Conservation (phyloP, 92 coral and sea anemone genomes). For the Virgularia gustaviana region DNA sequence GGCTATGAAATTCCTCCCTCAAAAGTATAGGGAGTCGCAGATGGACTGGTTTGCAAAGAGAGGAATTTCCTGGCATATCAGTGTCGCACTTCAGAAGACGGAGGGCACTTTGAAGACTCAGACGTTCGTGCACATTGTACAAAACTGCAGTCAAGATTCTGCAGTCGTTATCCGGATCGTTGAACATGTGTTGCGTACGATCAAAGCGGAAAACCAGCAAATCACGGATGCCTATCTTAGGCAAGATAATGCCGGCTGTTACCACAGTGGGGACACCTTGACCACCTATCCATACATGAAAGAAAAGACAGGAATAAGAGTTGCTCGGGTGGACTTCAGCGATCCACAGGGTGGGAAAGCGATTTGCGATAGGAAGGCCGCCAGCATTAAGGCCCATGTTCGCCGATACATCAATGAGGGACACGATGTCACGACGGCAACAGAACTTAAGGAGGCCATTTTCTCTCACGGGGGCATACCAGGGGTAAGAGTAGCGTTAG, state of each 20-base stretch:
- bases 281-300: conserved; percentile 40
- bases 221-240: conserved; percentile 42
- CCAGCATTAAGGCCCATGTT: conserved; percentile 52
- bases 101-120: conserved; percentile 35
- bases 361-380: conserved; percentile 56
- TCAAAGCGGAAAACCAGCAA: conserved; percentile 49
- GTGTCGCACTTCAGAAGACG: conserved; percentile 30
- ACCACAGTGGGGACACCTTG: conserved; percentile 32
- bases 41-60: conserved; percentile 53
- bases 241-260: conserved; percentile 64
- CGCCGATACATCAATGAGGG: conserved; percentile 51
- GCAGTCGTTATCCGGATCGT: conserved; percentile 37
- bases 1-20: conserved; percentile 61
- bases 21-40: conserved; percentile 40
- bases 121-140: conserved; percentile 44
- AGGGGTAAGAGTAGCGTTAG: conserved; percentile 53
- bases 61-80: conserved; percentile 48
- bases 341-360: conserved; percentile 62
- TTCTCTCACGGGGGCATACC: conserved; percentile 49
- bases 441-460: conserved; percentile 51
- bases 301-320: conserved; percentile 26
- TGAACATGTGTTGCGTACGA: conserved; percentile 38
- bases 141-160: conserved; percentile 47
- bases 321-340: conserved; percentile 35
- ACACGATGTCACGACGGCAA: conserved; percentile 46